A percentile compares a stretch with the other conserved stretches of the same genome.
phyloP scores from a whole-genome alignment of 2,888 invertebrate genomes.

The Aquatica leii region DNA sequence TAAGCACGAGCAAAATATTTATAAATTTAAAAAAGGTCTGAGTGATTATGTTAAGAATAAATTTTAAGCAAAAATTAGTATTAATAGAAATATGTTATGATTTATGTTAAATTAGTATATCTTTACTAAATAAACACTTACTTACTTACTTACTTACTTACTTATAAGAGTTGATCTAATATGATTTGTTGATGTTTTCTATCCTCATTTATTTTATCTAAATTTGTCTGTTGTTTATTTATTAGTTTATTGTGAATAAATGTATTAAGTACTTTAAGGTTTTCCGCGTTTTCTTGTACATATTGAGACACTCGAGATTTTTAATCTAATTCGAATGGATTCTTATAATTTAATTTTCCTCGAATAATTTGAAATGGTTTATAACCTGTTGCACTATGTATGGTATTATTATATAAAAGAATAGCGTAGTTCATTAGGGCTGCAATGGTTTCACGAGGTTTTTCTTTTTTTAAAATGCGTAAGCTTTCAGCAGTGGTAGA shows the following conservation, averaged over 20 bases:
- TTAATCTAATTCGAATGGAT: slow-evolving; percentile 24
- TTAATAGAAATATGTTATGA: too few relatives aligned
- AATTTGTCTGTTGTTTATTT: slow-evolving; percentile 16
- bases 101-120: too few relatives aligned
- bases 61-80: too few relatives aligned
- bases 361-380: slow-evolving; percentile 18
- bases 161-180: too few relatives aligned
- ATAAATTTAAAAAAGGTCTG: too few relatives aligned
- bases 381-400: slow-evolving; percentile 11
- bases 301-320: too few relatives aligned
- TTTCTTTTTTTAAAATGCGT: slow-evolving; percentile 16
- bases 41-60: too few relatives aligned
- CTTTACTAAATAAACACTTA: too few relatives aligned
- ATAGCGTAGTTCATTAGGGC: slow-evolving; percentile 14
- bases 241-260: slow-evolving; percentile 9
- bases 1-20: too few relatives aligned
- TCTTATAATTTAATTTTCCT: slow-evolving; percentile 16
- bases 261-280: slow-evolving; percentile 3
- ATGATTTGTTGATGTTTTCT: too few relatives aligned
- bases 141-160: too few relatives aligned
- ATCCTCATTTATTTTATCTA: too few relatives aligned
- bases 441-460: not conserved
- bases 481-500: slow-evolving; percentile 38
- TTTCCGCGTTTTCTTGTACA: slow-evolving; percentile 20
- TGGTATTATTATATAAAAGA: slow-evolving; percentile 16